These are phyloP conservation scores for Alsophila aescularia DNA, from an alignment of 2,888 invertebrate genomes.

Conservation along the genomic window DNA sequence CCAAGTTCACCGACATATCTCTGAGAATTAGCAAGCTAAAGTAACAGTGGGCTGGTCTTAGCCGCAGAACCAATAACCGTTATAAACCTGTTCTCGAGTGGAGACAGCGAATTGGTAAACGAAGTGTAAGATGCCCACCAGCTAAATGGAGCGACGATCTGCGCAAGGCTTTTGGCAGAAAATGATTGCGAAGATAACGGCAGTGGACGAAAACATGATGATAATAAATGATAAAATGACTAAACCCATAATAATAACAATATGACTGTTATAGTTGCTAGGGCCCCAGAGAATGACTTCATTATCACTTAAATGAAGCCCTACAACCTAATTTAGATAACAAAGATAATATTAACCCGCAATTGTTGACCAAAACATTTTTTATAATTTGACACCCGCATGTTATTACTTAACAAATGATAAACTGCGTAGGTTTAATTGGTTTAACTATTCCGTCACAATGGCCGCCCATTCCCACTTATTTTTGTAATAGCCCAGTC, in stretches of 20 bases:
- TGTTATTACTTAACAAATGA: slow-evolving; percentile 1
- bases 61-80: too few relatives aligned
- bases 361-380: slow-evolving; percentile 12
- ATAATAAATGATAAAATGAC: neutral
- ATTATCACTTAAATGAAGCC: slow-evolving; percentile 15
- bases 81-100: too few relatives aligned
- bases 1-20: too few relatives aligned
- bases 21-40: too few relatives aligned
- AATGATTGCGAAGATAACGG: too few relatives aligned
- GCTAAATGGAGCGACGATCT: too few relatives aligned
- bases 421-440: neutral
- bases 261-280: neutral
- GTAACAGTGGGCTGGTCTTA: too few relatives aligned
- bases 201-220: too few relatives aligned
- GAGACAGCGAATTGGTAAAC: too few relatives aligned
- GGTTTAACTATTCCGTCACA: neutral
- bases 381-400: slow-evolving; percentile 23
- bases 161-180: too few relatives aligned
- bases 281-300: neutral
- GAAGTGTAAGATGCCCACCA: too few relatives aligned
- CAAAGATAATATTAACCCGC: slow-evolving; percentile 11
- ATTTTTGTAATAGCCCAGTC: too few relatives aligned
- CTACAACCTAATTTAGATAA: slow-evolving; percentile 9
- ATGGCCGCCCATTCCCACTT: neutral
- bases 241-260: neutral